phyloP scores from a whole-genome alignment of 2,888 invertebrate species.

The Megalurothrips usitatus region DNA sequence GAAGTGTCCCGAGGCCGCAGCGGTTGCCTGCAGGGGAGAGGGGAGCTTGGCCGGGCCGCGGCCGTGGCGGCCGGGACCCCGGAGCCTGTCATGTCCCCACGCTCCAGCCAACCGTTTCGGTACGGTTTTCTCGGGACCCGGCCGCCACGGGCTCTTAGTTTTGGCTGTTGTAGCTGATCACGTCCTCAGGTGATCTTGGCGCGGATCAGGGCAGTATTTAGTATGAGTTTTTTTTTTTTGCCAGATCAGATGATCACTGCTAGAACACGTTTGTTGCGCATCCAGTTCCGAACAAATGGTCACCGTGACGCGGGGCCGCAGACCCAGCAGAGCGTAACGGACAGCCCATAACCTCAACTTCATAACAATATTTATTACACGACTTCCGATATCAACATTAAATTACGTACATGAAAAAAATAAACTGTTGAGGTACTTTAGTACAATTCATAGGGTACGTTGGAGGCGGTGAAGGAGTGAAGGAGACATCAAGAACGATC shows the following conservation, averaged over 20 bases:
- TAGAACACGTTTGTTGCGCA: conserved; percentile 9
- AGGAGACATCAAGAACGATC: no score
- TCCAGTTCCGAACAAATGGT: conserved; percentile 4
- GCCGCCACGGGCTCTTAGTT: neutral
- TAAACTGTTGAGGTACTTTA: no score
- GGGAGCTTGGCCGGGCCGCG: neutral
- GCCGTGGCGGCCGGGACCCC: neutral
- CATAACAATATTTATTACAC: no score
- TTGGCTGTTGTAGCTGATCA: conserved; percentile 21
- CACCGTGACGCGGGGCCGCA: neutral
- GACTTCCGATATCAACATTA: no score
- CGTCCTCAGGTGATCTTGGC: conserved; percentile 16
- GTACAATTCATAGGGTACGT: no score
- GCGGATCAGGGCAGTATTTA: neutral
- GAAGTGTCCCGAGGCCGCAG: no score
- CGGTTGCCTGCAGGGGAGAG: neutral
- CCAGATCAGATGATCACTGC: neutral
- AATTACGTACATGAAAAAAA: no score
- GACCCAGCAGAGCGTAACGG: no score
- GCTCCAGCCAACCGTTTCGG: neutral
- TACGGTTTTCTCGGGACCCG: neutral
- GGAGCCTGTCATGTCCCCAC: neutral
- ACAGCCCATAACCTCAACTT: no score
- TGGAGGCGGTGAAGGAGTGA: no score
- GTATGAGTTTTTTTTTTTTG: neutral